phyloP scores from a whole-genome alignment of 1,140 invertebrate genomes.

The Bombus vancouverensis region DNA sequence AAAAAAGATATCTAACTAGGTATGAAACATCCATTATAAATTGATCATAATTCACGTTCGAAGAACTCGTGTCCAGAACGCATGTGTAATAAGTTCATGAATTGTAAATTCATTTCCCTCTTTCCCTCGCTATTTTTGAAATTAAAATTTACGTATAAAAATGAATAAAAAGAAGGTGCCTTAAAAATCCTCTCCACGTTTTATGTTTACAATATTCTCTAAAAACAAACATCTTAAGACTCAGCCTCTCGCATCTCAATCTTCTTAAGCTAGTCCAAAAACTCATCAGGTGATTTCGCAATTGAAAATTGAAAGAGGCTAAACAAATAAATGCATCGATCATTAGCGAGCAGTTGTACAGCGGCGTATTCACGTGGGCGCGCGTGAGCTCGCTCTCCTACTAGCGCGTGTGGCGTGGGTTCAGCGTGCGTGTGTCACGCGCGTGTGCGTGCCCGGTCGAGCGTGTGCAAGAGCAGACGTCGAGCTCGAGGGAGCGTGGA shows the following conservation, averaged over 20 bases:
- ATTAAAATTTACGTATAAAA: too few species aligned
- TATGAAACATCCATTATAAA: too few species aligned
- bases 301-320: constrained; percentile 39
- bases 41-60: too few species aligned
- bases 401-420: constrained; percentile 23
- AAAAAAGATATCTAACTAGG: too few species aligned
- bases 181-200: too few species aligned
- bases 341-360: constrained; percentile 12
- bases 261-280: background rate
- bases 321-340: constrained; percentile 54
- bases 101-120: too few species aligned
- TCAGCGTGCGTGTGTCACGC: background rate
- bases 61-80: too few species aligned
- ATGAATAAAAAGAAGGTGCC: too few species aligned
- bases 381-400: background rate
- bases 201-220: background rate
- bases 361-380: constrained; percentile 16
- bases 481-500: constrained; percentile 41
- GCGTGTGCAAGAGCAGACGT: constrained; percentile 45
- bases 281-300: constrained; percentile 4
- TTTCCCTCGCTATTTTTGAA: background rate
- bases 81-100: too few species aligned
- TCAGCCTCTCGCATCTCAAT: background rate
- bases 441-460: constrained; percentile 21
- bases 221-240: background rate